Percentiles rank a stretch among this genome's conserved stretches.
Conservation (phyloP, 2,888 invertebrate species). For the Escarpia spicata region DNA sequence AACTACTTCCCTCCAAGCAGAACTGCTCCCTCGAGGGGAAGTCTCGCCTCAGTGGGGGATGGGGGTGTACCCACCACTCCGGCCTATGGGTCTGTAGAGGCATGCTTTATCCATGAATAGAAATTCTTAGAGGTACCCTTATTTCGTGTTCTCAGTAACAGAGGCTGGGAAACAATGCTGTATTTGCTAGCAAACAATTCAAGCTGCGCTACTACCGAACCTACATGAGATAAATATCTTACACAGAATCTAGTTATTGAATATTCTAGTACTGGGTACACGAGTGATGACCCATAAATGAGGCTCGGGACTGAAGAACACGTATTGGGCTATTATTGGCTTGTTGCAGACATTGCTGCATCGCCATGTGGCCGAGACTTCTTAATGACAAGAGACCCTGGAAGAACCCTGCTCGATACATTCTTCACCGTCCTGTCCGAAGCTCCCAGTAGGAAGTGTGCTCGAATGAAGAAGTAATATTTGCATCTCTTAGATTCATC, state of each 20-base stretch:
- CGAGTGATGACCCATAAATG: not conserved
- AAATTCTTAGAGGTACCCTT: too few relatives aligned
- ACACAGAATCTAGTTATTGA: not conserved
- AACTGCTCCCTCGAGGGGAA: too few relatives aligned
- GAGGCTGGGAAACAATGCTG: not conserved
- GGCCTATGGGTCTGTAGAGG: too few relatives aligned
- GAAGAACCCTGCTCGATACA: conserved; percentile 49
- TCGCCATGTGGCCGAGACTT: conserved; percentile 56
- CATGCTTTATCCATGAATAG: too few relatives aligned
- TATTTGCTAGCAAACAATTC: not conserved
- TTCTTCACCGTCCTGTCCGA: conserved; percentile 45
- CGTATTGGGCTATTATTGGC: not conserved
- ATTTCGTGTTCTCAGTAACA: not conserved
- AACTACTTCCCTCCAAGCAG: too few relatives aligned
- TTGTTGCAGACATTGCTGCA: conserved; percentile 54
- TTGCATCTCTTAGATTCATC: not conserved
- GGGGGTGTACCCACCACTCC: too few relatives aligned
- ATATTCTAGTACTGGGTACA: not conserved
- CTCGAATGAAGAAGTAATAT: conserved; percentile 53
- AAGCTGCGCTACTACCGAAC: not conserved
- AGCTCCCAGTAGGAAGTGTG: conserved; percentile 47
- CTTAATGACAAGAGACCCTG: conserved; percentile 47
- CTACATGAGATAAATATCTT: not conserved
- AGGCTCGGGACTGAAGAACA: not conserved
- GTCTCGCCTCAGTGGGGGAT: too few relatives aligned